phyloP scores from a whole-genome alignment of 2,113 vertebrate species.

The Protobothrops flavoviridis region DNA sequence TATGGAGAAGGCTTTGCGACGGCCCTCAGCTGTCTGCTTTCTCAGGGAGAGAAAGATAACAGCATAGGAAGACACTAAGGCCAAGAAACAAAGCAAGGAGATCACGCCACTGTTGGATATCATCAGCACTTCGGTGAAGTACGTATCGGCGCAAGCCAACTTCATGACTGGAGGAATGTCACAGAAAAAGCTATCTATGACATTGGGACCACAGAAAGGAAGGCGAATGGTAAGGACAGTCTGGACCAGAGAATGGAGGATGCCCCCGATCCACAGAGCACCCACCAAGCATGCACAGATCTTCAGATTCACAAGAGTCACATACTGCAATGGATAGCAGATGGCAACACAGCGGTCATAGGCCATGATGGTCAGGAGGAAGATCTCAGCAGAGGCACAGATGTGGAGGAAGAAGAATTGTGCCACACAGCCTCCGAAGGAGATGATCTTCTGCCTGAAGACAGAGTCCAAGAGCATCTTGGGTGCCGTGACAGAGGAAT shows the following conservation, averaged over 20 bases:
- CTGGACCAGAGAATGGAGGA: constrained; percentile 61
- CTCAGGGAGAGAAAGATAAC: constrained; percentile 60
- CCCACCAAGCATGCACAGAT: constrained; percentile 50
- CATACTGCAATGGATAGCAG: constrained; percentile 61
- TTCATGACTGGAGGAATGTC: constrained; percentile 62
- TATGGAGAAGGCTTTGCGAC: constrained; percentile 63
- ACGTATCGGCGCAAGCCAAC: constrained; percentile 62
- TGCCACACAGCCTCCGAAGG: constrained; percentile 55
- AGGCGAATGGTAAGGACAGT: constrained; percentile 55
- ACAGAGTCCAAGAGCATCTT: constrained; percentile 62
- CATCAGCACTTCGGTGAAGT: constrained; percentile 58
- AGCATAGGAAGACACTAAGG: constrained; percentile 56
- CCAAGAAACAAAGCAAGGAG: constrained; percentile 59
- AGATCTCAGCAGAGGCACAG: constrained; percentile 66
- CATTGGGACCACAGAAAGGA: constrained; percentile 64
- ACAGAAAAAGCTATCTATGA: constrained; percentile 66
- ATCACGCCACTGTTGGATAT: constrained; percentile 64
- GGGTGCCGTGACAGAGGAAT: constrained; percentile 63
- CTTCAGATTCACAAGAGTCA: constrained; percentile 49
- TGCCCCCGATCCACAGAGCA: constrained; percentile 55
- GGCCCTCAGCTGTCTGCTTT: constrained; percentile 52
- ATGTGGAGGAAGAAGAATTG: constrained; percentile 69
- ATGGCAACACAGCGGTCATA: constrained; percentile 66
- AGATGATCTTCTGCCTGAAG: constrained; percentile 55
- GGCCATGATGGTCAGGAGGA: constrained; percentile 66